phyloP scores from a whole-genome alignment of 2,888 invertebrate species.

The Agrochola macilenta region DNA sequence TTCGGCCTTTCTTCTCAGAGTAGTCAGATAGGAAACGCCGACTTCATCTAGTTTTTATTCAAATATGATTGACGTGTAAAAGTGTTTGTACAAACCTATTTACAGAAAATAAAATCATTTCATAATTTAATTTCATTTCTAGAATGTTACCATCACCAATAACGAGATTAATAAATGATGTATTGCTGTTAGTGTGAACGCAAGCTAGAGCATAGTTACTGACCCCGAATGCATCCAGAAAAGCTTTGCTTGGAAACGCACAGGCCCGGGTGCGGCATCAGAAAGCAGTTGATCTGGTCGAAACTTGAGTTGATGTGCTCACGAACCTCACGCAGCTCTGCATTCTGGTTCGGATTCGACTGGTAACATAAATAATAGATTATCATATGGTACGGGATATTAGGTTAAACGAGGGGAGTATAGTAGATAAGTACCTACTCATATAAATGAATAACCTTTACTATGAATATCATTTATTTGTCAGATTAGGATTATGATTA shows the following conservation, averaged over 20 bases:
- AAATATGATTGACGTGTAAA: too few species aligned
- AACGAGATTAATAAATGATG: background rate
- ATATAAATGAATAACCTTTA: background rate
- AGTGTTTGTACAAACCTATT: too few species aligned
- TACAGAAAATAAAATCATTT: too few species aligned
- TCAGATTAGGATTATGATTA: too few species aligned
- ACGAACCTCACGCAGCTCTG: conserved; percentile 96
- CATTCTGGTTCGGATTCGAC: conserved; percentile 96
- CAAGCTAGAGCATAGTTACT: conserved; percentile 21
- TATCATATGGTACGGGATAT: background rate
- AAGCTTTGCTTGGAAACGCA: conserved; percentile 97
- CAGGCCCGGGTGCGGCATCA: conserved; percentile 99
- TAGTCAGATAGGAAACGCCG: too few species aligned
- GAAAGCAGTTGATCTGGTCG: conserved; percentile 97
- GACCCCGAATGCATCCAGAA: conserved; percentile 95
- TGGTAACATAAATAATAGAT: conserved; percentile 65
- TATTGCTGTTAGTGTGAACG: background rate
- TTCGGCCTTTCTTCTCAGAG: too few species aligned
- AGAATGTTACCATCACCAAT: background rate
- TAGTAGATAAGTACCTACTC: background rate
- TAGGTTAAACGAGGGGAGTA: background rate
- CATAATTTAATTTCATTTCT: too few species aligned
- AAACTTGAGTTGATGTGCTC: conserved; percentile 98
- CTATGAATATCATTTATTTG: too few species aligned
- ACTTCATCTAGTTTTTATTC: too few species aligned